Percentiles rank a stretch among this genome's conserved stretches.
These are phyloP conservation scores for Zoanthus sociatus DNA, from an alignment of 92 coral and sea anemone genomes.

Conservation along the genomic window DNA sequence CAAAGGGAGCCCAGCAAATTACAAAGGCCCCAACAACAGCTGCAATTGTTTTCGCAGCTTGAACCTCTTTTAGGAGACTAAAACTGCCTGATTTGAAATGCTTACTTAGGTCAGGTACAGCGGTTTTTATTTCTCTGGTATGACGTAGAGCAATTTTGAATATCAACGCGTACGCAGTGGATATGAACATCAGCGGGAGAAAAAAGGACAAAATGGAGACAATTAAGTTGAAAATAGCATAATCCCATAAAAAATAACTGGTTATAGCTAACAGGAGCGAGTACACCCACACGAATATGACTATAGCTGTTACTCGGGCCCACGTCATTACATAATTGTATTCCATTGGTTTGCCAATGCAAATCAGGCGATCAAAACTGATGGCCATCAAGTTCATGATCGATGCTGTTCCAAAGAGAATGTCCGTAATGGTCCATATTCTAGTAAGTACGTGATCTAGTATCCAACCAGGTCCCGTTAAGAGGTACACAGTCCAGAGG, in stretches of 20 bases:
- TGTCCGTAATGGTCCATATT: constrained; percentile 85
- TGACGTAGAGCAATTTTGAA: constrained; percentile 83
- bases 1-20: constrained; percentile 92
- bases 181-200: constrained; percentile 81
- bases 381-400: constrained; percentile 84
- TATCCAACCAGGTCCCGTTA: constrained; percentile 80
- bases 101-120: constrained; percentile 45
- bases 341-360: constrained; percentile 68
- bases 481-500: constrained; percentile 73
- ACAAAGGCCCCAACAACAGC: constrained; percentile 89
- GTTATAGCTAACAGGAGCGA: constrained; percentile 72
- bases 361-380: constrained; percentile 82
- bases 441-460: constrained; percentile 46
- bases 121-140: constrained; percentile 55
- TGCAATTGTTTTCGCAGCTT: constrained; percentile 93
- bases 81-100: constrained; percentile 34
- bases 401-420: constrained; percentile 84
- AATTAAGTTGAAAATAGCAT: constrained; percentile 69
- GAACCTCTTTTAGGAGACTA: constrained; percentile 77
- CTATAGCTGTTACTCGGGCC: constrained; percentile 42
- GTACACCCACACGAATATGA: constrained; percentile 74
- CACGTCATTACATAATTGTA: constrained; percentile 71
- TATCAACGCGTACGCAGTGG: constrained; percentile 74
- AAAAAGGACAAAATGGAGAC: constrained; percentile 76
- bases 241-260: constrained; percentile 64